A percentile compares a stretch with the other conserved stretches of the same genome.
Evolutionary conservation across 2,888 invertebrate species (phyloP).

Genomic region (Congeria kusceri): DNA sequence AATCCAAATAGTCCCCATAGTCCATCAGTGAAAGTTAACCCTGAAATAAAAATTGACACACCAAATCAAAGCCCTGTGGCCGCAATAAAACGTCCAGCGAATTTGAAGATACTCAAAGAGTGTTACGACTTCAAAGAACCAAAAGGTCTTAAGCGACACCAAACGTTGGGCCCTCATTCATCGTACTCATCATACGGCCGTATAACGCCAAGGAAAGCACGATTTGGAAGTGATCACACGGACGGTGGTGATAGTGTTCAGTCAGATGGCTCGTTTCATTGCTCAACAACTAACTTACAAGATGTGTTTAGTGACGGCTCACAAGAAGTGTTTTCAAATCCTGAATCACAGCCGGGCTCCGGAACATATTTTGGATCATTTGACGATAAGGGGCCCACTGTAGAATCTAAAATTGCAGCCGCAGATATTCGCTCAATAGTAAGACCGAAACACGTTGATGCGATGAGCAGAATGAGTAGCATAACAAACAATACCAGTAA

Average conservation of each 20-base stretch:
- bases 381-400: conserved; percentile 58
- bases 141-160: conserved; percentile 52
- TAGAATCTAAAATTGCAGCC: conserved; percentile 71
- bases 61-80: conserved; percentile 71
- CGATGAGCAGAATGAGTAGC: conserved; percentile 48
- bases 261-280: conserved; percentile 76
- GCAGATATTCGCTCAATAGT: conserved; percentile 73
- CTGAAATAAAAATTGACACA: conserved; percentile 68
- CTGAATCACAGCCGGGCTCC: conserved; percentile 41
- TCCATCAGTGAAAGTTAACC: conserved; percentile 63
- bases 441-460: conserved; percentile 65
- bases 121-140: conserved; percentile 72
- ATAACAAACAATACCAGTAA: conserved; percentile 24
- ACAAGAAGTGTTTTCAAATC: conserved; percentile 49
- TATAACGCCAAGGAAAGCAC: conserved; percentile 22
- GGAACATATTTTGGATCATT: conserved; percentile 37
- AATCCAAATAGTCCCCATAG: conserved; percentile 70
- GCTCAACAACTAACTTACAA: conserved; percentile 72
- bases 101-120: conserved; percentile 71
- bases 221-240: conserved; percentile 42
- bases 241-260: conserved; percentile 61
- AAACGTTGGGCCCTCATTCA: conserved; percentile 47
- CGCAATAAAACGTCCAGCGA: conserved; percentile 67
- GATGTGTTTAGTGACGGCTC: conserved; percentile 63
- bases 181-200: conserved; percentile 31